A percentile compares a stretch with the other conserved stretches of the same genome.
Evolutionary conservation across 1,140 invertebrate species (phyloP).

Genomic region (Trichoplusia ni): DNA sequence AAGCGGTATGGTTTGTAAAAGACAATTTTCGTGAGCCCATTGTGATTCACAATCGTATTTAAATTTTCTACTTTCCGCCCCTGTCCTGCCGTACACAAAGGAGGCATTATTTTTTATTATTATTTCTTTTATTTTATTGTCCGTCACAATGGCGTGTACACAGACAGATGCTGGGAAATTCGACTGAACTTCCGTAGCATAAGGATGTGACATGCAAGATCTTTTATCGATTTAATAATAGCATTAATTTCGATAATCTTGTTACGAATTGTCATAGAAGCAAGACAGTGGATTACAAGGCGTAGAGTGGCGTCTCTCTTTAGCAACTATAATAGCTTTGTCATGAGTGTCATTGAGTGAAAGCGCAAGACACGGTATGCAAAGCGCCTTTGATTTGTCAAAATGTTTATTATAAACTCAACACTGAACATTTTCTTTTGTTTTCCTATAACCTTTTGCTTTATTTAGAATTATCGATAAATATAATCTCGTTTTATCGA

Average conservation of each 20-base stretch:
- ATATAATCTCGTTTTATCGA: neutral
- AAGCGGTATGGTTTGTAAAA: slow-evolving; percentile 1
- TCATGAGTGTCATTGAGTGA: too few species aligned
- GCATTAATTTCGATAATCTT: too few species aligned
- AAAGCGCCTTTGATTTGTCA: too few species aligned
- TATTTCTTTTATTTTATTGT: slow-evolving; percentile 56
- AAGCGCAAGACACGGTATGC: too few species aligned
- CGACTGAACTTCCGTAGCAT: slow-evolving; percentile 19
- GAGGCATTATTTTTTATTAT: slow-evolving; percentile 53
- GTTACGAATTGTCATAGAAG: too few species aligned
- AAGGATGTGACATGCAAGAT: neutral
- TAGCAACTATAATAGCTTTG: too few species aligned
- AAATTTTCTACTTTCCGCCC: slow-evolving; percentile 17
- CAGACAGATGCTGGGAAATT: slow-evolving; percentile 30
- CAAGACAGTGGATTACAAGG: too few species aligned
- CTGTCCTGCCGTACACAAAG: slow-evolving; percentile 20
- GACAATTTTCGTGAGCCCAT: slow-evolving; percentile 26
- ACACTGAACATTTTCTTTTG: too few species aligned
- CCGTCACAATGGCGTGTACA: slow-evolving; percentile 37
- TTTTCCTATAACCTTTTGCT: too few species aligned
- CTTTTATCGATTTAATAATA: neutral
- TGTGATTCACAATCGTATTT: slow-evolving; percentile 38
- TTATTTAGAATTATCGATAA: neutral
- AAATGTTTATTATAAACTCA: too few species aligned
- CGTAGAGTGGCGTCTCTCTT: too few species aligned